Base-by-base conservation (phyloP, 2,888 invertebrate species). In the Drosophila multiciliata region DNA sequence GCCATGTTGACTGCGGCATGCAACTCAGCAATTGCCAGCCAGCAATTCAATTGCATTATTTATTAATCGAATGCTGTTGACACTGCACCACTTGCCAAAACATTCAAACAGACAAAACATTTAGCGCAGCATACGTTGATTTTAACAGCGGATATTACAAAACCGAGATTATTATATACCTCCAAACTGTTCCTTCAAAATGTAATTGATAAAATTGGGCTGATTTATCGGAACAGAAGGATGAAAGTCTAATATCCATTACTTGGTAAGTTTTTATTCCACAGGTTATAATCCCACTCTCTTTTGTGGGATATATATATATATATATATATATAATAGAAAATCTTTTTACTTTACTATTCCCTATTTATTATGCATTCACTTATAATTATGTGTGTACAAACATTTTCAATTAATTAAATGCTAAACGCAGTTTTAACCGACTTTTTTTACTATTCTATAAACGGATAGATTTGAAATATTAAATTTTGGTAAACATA, bases 41-140 rank as follows among this genome's bases (percentile, higher is more conserved):
- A 72, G 54, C 40, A 52, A 89, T 89, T 71, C 65, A 80, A 71
- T 81, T 69, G 77, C 75, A 74, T 85, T 78, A 89, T 89, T 89
- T 90, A 85, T 85, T 85, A 78, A 85, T 75, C 59, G 68, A 57
- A 66, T 88, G 88, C 60, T 71, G 73, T 85, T 85, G 85, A 89
- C 85, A 85, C 66, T 75, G 33, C 63, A 35, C 59, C 74, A 73
- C 63, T 66, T 63, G 64, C 53, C 73, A 54, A 35, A 54, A 55
- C 62, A 61, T 55, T 69, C 45, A 40, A 26, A 15, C 29, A 48
- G 38, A 26, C 20, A 65, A 45, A 49, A 54, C 54, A 73, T 52
- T 66, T 33, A 35, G 35, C 49, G 11, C 45, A 33, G n/a, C 59
- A 33, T 12, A 35, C 32, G 49, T 55, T 38, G 35, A 60, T 60